Conservation (phyloP, 2,888 invertebrate genomes). For the Lydus trimaculatus region DNA sequence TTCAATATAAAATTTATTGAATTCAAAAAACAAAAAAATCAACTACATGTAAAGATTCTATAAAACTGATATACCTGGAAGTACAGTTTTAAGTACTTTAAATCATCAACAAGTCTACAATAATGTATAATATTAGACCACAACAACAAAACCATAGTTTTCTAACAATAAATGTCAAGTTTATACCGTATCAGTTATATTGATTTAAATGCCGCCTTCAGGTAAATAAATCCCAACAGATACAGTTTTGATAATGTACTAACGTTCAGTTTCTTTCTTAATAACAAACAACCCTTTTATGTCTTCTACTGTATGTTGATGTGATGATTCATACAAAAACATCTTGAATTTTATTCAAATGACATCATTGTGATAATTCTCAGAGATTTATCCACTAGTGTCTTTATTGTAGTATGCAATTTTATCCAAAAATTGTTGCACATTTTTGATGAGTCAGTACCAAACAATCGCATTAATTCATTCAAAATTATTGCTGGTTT, state of each 20-base stretch:
- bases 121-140: not conserved
- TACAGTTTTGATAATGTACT: not conserved
- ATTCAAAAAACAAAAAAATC: not conserved
- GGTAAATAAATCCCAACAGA: not conserved
- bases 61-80: not conserved
- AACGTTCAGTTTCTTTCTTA: not conserved
- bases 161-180: constrained; percentile 8
- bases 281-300: not conserved
- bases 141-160: constrained; percentile 3
- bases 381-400: not conserved
- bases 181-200: constrained; percentile 2
- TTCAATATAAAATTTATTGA: not conserved
- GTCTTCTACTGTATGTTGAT: not conserved
- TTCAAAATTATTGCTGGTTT: not conserved
- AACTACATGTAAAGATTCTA: not conserved
- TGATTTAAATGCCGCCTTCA: constrained; percentile 7
- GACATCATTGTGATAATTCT: not conserved
- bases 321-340: not conserved
- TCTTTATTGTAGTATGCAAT: not conserved
- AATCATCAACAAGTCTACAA: constrained; percentile 2
- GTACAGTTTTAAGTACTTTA: constrained; percentile 3
- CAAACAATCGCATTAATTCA: not conserved
- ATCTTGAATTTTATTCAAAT: not conserved
- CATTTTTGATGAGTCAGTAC: not conserved
- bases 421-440: not conserved